These are phyloP conservation scores for Coilia nasus DNA, from an alignment of 2,797 vertebrate genomes.

Conservation along the genomic window DNA sequence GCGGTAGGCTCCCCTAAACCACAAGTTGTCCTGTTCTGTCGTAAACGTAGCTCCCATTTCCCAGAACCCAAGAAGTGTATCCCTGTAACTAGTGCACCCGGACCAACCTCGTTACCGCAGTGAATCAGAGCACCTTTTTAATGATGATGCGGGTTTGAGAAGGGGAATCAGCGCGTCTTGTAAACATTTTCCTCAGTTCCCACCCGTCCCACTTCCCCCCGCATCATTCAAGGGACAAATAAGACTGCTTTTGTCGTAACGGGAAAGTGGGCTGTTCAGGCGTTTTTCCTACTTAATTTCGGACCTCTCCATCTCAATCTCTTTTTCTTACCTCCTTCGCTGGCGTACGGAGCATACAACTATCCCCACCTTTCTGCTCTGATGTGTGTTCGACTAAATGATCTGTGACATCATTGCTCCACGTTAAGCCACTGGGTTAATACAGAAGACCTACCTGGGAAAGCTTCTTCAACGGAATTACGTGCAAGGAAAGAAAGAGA, in stretches of 20 bases:
- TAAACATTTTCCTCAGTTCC: slow-evolving; percentile 24
- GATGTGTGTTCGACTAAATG: neutral
- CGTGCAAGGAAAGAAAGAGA: neutral
- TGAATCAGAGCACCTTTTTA: neutral
- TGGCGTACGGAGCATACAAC: slow-evolving; percentile 34
- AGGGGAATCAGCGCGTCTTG: slow-evolving; percentile 9
- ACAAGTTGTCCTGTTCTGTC: slow-evolving; percentile 9
- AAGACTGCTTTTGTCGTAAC: slow-evolving; percentile 40
- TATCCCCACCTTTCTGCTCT: neutral
- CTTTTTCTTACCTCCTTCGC: slow-evolving; percentile 53
- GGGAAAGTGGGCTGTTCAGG: slow-evolving; percentile 46
- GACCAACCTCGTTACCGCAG: slow-evolving; percentile 6
- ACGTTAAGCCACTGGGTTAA: neutral
- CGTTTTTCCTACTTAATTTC: slow-evolving; percentile 22
- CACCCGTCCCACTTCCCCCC: slow-evolving; percentile 36
- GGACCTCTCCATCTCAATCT: slow-evolving; percentile 51
- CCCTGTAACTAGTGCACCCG: neutral
- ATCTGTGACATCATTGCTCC: slow-evolving; percentile 15
- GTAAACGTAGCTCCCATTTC: neutral
- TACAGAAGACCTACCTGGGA: neutral
- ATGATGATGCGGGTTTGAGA: neutral
- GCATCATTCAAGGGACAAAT: slow-evolving; percentile 41
- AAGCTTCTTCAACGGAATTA: neutral
- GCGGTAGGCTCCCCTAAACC: slow-evolving; percentile 3
- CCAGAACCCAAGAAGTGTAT: neutral